phyloP scores from a whole-genome alignment of 2,888 invertebrate species.

The Ichneumon xanthorius region DNA sequence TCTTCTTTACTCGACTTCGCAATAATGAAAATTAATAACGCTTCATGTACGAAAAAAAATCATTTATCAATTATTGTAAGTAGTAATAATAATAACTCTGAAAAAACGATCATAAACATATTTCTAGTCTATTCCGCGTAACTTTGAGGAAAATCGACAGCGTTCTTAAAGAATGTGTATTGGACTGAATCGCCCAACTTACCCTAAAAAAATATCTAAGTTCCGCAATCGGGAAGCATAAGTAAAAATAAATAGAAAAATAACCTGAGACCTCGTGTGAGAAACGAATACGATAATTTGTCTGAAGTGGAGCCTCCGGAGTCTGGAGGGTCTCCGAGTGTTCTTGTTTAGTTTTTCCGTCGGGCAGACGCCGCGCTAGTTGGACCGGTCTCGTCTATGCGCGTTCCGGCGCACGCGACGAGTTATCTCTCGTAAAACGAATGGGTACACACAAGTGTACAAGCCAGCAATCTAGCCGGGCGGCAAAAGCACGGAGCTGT shows the following conservation, averaged over 20 bases:
- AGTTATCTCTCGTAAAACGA: slow-evolving; percentile 39
- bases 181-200: no score
- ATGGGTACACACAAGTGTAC: slow-evolving; percentile 44
- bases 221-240: no score
- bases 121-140: no score
- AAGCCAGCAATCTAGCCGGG: slow-evolving; percentile 19
- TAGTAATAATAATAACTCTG: no score
- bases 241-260: no score
- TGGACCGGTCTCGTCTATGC: not conserved
- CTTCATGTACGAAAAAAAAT: not conserved
- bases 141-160: no score
- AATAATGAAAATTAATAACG: not conserved
- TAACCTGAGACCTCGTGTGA: not conserved
- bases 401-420: slow-evolving; percentile 31
- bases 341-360: slow-evolving; percentile 21
- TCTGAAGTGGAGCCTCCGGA: not conserved
- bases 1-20: not conserved
- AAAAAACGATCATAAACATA: no score
- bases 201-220: no score
- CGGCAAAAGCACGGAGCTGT: not conserved
- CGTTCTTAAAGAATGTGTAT: no score
- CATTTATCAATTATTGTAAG: not conserved
- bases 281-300: not conserved
- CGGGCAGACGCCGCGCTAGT: not conserved
- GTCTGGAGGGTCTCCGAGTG: not conserved